Conservation (phyloP, 2,888 invertebrate species). For the Ophion obscuratus region DNA sequence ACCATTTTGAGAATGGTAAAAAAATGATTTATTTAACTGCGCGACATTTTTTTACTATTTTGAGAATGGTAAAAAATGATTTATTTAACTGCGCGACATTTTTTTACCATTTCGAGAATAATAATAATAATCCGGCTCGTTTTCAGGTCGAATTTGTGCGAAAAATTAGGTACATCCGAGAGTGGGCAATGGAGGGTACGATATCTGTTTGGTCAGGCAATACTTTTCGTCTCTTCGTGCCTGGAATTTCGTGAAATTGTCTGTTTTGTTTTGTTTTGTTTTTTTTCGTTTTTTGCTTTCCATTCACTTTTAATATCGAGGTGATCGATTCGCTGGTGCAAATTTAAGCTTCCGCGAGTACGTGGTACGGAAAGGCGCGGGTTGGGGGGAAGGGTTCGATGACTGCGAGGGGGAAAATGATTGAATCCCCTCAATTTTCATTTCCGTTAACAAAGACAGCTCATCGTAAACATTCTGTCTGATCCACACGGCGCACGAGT, state of each 20-base stretch:
- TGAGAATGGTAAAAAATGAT: no score
- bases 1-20: no score
- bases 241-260: conserved; percentile 22
- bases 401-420: conserved; percentile 62
- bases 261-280: conserved; percentile 8
- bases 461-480: conserved; percentile 35
- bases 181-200: neutral
- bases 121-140: neutral
- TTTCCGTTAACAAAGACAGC: conserved; percentile 57
- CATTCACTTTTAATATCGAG: conserved; percentile 28
- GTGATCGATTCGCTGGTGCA: conserved; percentile 53
- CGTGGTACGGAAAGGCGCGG: conserved; percentile 1
- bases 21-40: no score
- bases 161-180: neutral
- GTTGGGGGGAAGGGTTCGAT: conserved; percentile 43
- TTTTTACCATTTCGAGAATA: neutral
- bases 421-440: conserved; percentile 61
- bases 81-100: neutral
- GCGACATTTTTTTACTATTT: no score
- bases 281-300: conserved; percentile 1
- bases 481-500: neutral
- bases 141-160: neutral
- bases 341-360: conserved; percentile 16
- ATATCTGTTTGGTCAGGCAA: neutral
- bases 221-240: conserved; percentile 1